Conservation (phyloP, 2,888 invertebrate genomes). For the Cacoxenus indagator region DNA sequence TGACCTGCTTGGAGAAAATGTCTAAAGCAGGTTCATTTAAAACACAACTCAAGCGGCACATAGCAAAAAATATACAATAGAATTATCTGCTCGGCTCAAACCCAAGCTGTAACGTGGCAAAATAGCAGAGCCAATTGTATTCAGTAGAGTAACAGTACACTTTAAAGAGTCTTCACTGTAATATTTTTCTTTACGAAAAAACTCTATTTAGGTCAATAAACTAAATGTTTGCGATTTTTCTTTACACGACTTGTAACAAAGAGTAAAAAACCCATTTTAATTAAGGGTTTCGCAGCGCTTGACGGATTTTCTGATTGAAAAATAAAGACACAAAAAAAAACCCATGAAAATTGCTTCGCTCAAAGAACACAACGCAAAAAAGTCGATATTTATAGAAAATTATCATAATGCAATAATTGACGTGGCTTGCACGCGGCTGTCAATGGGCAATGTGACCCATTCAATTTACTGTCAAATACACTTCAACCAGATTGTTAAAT, state of each 20-base stretch:
- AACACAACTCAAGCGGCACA: no score
- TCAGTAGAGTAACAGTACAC: no score
- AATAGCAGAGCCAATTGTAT: no score
- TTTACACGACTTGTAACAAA: constrained; percentile 12
- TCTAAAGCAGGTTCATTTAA: no score
- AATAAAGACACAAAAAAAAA: background rate
- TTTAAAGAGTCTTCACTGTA: background rate
- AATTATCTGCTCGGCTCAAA: no score
- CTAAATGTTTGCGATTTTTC: constrained; percentile 30
- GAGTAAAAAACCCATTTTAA: constrained; percentile 35
- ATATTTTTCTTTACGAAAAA: background rate
- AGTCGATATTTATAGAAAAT: background rate
- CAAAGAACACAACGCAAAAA: background rate
- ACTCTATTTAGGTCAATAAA: constrained; percentile 48
- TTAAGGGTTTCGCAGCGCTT: constrained; percentile 30
- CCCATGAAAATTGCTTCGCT: no score
- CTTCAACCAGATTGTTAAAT: background rate
- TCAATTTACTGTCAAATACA: constrained; percentile 1
- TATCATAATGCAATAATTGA: background rate
- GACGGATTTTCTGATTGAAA: constrained; percentile 2
- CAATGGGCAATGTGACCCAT: background rate
- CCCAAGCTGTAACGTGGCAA: no score
- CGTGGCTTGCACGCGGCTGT: background rate
- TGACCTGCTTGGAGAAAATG: no score
- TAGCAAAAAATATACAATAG: no score